Evolutionary conservation across 1,140 invertebrate species (phyloP).

Genomic region (Polypedilum vanderplanki): DNA sequence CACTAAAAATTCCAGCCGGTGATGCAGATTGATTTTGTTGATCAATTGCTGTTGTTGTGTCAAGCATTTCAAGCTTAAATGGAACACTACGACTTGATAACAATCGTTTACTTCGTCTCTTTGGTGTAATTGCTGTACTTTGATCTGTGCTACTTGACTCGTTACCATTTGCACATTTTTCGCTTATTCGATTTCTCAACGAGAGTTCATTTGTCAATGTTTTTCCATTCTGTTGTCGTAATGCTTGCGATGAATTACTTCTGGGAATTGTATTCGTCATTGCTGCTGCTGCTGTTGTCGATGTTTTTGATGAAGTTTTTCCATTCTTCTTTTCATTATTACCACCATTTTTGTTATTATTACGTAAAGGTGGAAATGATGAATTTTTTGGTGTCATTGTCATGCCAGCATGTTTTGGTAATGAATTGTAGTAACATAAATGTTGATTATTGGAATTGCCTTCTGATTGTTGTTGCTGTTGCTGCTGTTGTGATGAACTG

Average conservation of each 20-base stretch:
- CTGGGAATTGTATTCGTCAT: conserved; percentile 36
- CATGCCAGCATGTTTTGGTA: conserved; percentile 39
- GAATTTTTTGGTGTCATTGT: conserved; percentile 50
- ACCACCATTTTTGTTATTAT: conserved; percentile 45
- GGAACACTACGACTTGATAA: conserved; percentile 49
- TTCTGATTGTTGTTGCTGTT: neutral
- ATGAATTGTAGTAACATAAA: conserved; percentile 38
- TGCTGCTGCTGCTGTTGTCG: conserved; percentile 17
- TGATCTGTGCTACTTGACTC: conserved; percentile 41
- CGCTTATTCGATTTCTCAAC: conserved; percentile 34
- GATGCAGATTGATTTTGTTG: conserved; percentile 36
- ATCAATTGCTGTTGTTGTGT: neutral
- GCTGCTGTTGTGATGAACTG: neutral
- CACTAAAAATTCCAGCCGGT: conserved; percentile 45
- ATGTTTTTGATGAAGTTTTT: conserved; percentile 24
- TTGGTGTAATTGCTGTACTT: conserved; percentile 34
- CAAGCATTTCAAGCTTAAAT: conserved; percentile 45
- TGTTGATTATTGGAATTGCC: neutral
- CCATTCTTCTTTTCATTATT: conserved; percentile 18
- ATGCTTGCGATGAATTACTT: conserved; percentile 30
- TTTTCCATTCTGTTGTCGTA: conserved; percentile 30
- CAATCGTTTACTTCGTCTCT: conserved; percentile 34
- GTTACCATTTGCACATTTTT: conserved; percentile 35
- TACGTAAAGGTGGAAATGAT: conserved; percentile 49
- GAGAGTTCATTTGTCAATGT: too few species aligned